A percentile compares a stretch with the other conserved stretches of the same genome.
phyloP scores from a whole-genome alignment of 2,113 vertebrate species.

The Sapayoa aenigma region DNA sequence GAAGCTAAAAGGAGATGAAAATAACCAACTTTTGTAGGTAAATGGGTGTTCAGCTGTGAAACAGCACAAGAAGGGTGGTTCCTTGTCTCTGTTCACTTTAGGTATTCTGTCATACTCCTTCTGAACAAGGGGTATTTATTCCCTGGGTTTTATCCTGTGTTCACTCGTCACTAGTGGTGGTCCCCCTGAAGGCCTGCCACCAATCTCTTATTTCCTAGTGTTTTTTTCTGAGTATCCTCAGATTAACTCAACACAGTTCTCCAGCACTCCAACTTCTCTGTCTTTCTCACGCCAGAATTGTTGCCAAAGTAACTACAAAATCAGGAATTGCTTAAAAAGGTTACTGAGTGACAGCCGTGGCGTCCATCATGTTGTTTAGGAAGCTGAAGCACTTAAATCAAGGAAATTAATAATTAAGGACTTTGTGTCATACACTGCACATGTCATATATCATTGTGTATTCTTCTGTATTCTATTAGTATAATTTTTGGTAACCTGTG shows the following conservation, averaged over 20 bases:
- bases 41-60: neutral
- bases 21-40: neutral
- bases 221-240: neutral
- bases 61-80: neutral
- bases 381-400: neutral
- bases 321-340: neutral
- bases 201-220: neutral
- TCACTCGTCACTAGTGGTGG: neutral
- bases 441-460: too few species aligned
- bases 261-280: neutral
- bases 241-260: neutral
- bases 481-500: neutral
- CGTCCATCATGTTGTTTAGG: neutral
- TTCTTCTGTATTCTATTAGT: too few species aligned
- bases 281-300: neutral
- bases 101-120: neutral
- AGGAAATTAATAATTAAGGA: neutral
- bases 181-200: neutral
- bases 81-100: neutral
- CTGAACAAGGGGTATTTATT: neutral
- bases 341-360: neutral
- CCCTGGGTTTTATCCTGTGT: neutral
- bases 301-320: neutral
- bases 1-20: neutral
- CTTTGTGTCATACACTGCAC: neutral